Conservation (phyloP, 2,888 invertebrate genomes). For the Chloroclysta siterata region DNA sequence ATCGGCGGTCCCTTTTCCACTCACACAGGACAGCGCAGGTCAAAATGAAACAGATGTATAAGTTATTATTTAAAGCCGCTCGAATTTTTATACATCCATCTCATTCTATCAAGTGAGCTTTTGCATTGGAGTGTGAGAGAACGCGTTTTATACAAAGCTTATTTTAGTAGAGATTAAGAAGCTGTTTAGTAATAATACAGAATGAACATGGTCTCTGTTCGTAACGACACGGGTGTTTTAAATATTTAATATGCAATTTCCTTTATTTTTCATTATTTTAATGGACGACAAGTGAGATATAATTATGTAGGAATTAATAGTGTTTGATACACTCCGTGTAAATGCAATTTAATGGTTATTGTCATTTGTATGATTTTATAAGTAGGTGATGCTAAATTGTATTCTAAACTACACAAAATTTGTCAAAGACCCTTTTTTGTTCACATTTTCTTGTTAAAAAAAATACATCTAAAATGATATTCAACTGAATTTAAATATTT, state of each 20-base stretch:
- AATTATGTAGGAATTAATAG: conserved; percentile 68
- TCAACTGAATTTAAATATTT: too few relatives aligned
- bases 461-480: too few relatives aligned
- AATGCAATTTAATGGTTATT: conserved; percentile 26
- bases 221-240: conserved; percentile 76
- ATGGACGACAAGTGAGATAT: conserved; percentile 67
- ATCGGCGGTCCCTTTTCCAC: conserved; percentile 71
- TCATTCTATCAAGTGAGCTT: conserved; percentile 53
- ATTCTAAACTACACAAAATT: not conserved
- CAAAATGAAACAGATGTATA: conserved; percentile 67
- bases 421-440: too few relatives aligned
- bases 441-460: too few relatives aligned
- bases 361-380: conserved; percentile 14
- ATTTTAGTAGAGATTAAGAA: conserved; percentile 75
- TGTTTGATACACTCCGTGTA: conserved; percentile 51
- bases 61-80: conserved; percentile 46
- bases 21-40: conserved; percentile 51
- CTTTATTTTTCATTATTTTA: conserved; percentile 74
- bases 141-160: conserved; percentile 47
- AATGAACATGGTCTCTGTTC: conserved; percentile 78
- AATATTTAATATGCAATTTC: conserved; percentile 83
- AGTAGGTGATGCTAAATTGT: not conserved
- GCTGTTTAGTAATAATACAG: conserved; percentile 81
- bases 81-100: conserved; percentile 48
- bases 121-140: conserved; percentile 59